Evolutionary conservation across 2,888 invertebrate genomes (phyloP), one percentile per base, ranked within the genome.

Genomic region (Zygothrica quintamaculata): DNA sequence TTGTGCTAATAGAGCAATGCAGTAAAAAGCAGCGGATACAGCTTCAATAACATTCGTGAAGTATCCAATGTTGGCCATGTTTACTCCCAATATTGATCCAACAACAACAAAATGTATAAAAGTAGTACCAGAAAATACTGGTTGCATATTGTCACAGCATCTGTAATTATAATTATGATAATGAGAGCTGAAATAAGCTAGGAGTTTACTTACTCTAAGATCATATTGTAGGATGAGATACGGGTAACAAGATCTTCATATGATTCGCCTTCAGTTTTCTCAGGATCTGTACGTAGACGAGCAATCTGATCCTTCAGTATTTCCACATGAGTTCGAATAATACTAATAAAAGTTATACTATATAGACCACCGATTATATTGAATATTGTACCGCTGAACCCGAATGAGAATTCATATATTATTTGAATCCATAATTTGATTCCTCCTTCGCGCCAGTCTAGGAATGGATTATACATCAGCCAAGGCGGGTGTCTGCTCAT

Each of bases 381-480:
- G 11, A 58, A 66, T 16, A 65, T 52, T 15, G 61, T 60, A 7
- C 50, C 66, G 1, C 12, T 8, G 0, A 51, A 29, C 37, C 67
- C 55, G 9, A 69, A 22, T 0, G 50, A 11, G 5, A 58, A 61
- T 48, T 80, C 79, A 1, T 77, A 16, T 0, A 74, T 12, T 0
- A 51, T 40, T 5, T 77, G 69, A 1, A 60, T 25, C 62, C 66
- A 68, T 0, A 74, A 39, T n/a, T 29, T 36, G 8, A 7, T n/a
- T 1, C 6, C 1, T 1, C 62, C 65, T 3, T 62, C 18, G 4
- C 60, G 58, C 79, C 79, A 81, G 31, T 80, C 61, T 2, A 77
- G 40, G 1, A 79, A 39, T 0, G 79, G 75, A 56, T 77, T 79
- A 8, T 77, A 75, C 0, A 79, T 34, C 9, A 62, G 26, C 62